Evolutionary conservation across 53 echinoderm and acorn worm species (phyloP), one percentile per base, ranked within the genome.

Genomic region (Actinopyga echinites): DNA sequence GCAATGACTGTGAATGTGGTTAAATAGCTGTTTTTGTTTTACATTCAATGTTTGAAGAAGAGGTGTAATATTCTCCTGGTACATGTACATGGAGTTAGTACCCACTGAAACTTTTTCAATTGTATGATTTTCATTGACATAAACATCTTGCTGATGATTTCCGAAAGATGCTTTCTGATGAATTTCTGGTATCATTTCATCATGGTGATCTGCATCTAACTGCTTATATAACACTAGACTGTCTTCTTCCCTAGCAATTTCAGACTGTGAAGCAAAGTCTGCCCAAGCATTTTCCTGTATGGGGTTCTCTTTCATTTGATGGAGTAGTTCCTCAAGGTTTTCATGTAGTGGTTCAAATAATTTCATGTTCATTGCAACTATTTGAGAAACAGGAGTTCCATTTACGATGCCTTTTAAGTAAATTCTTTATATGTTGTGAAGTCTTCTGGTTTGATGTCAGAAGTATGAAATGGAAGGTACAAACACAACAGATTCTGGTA

Each of bases 241-340:
- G 2, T 63, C 64, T 63, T 82, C 82, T 28, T 45, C 82, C 44
- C 82, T 82, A 44, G 62, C 82, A 63, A 49, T 64, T 64, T 82
- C 82, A 64, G 82, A 63, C 62, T 43, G 63, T 63, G 82, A 64
- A 82, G 82, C 82, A 38, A 82, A 63, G n/a, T 82, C 82, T 82
- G 56, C 71, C 84, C 71, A 83, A 38, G 62, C 84, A 69, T 83
- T 69, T 83, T 83, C 54, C 69, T 49, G 49, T 49, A 49, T 49
- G 49, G 49, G 49, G 17, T 49, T 15, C 17, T 49, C 49, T 49
- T 49, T 49, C 49, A 49, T 49, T 49, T 49, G 49, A 10, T 49
- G 49, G 49, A 49, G 49, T 15, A 49, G 9, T 49, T 49, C 49
- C 49, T 49, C 49, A 13, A 49, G 49, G 49, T 49, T 49, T 49